Conservation (phyloP, 2,113 vertebrate species). For the Calyptommatus sinebrachiatus region DNA sequence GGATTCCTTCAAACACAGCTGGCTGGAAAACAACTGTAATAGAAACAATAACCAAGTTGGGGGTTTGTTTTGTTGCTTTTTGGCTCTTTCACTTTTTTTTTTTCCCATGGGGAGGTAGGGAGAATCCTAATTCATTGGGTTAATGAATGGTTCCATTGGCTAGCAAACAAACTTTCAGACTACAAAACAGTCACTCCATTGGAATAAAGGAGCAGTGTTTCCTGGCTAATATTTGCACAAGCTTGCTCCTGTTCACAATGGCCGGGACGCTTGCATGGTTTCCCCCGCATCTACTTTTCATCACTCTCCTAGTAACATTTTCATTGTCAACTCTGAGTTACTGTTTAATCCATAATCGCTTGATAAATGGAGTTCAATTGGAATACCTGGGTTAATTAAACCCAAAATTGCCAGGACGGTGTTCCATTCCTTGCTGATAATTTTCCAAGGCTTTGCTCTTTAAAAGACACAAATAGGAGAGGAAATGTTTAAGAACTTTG, state of each 20-base stretch:
- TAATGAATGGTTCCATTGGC: background rate
- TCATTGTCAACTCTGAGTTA: constrained; percentile 21
- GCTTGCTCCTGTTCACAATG: background rate
- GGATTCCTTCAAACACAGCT: background rate
- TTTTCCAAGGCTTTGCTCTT: constrained; percentile 33
- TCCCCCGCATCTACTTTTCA: background rate
- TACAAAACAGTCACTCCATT: background rate
- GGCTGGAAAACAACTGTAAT: background rate
- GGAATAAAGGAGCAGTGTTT: constrained; percentile 10
- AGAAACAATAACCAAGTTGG: background rate
- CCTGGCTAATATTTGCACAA: constrained; percentile 29
- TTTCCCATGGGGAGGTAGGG: too few relatives aligned
- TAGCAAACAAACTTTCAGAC: constrained; percentile 3
- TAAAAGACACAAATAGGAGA: constrained; percentile 8
- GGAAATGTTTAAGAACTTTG: constrained; percentile 31
- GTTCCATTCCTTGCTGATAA: constrained; percentile 38
- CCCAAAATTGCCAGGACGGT: constrained; percentile 38
- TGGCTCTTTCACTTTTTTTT: too few relatives aligned
- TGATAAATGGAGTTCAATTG: constrained; percentile 54
- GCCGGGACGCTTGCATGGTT: background rate
- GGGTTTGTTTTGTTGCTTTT: background rate
- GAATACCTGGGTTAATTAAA: constrained; percentile 55
- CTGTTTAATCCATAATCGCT: constrained; percentile 49
- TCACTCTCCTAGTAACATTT: background rate
- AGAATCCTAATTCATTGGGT: constrained; percentile 35